phyloP scores from a whole-genome alignment of 2,113 vertebrate species.

The Ptychochromis oligacanthus region DNA sequence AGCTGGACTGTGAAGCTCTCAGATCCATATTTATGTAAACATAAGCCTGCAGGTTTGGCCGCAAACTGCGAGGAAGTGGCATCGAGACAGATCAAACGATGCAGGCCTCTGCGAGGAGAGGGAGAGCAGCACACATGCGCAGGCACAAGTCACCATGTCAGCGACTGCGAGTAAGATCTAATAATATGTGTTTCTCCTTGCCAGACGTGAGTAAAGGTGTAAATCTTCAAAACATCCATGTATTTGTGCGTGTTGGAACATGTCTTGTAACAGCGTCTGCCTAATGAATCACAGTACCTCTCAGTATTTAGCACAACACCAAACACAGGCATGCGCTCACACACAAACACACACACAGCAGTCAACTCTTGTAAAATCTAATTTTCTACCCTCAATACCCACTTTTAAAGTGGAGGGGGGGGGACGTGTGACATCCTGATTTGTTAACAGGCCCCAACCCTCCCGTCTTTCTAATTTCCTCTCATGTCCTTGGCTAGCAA shows the following conservation, averaged over 20 bases:
- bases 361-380: slow-evolving; percentile 61
- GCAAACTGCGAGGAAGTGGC: slow-evolving; percentile 39
- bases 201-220: slow-evolving; percentile 56
- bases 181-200: slow-evolving; percentile 28
- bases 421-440: slow-evolving; percentile 51
- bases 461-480: slow-evolving; percentile 50
- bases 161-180: slow-evolving; percentile 14
- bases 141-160: neutral
- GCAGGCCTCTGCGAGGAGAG: neutral
- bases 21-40: slow-evolving; percentile 61
- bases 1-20: slow-evolving; percentile 62
- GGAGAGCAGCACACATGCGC: neutral
- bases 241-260: neutral
- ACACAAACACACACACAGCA: slow-evolving; percentile 40
- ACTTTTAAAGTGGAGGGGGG: slow-evolving; percentile 50
- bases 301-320: slow-evolving; percentile 53
- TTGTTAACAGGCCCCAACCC: slow-evolving; percentile 50
- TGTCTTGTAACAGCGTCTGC: slow-evolving; percentile 28
- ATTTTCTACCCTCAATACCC: slow-evolving; percentile 64
- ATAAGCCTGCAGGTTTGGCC: slow-evolving; percentile 33
- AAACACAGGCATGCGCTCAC: slow-evolving; percentile 12
- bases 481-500: slow-evolving; percentile 31
- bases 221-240: slow-evolving; percentile 4
- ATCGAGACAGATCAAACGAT: slow-evolving; percentile 39
- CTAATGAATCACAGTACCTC: slow-evolving; percentile 61